These are phyloP conservation scores for Melinopterus prodromus DNA, from an alignment of 2,888 invertebrate genomes.

Conservation along the genomic window DNA sequence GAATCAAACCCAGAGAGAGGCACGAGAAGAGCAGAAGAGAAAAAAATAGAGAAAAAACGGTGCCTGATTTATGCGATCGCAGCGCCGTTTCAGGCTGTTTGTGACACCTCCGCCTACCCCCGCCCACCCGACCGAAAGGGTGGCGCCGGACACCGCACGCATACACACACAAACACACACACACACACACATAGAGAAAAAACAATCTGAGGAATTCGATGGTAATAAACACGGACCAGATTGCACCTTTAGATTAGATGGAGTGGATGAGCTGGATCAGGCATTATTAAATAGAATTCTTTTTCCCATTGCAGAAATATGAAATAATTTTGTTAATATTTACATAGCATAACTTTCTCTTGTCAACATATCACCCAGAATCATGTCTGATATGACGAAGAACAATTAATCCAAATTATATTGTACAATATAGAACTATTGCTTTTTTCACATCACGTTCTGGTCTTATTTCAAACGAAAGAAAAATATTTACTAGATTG, in stretches of 20 bases:
- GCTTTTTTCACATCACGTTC: too few relatives aligned
- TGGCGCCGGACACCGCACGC: background rate
- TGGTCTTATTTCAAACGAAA: too few relatives aligned
- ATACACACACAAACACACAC: background rate
- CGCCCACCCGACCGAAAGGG: background rate
- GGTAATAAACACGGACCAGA: background rate
- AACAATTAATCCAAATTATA: too few relatives aligned
- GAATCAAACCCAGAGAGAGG: background rate
- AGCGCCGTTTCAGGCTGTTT: conserved; percentile 23
- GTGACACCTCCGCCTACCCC: conserved; percentile 23
- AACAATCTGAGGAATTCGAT: background rate
- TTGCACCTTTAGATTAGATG: background rate
- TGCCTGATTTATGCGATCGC: conserved; percentile 23
- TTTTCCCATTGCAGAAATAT: too few relatives aligned
- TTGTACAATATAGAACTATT: too few relatives aligned
- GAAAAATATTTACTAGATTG: too few relatives aligned
- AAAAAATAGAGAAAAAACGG: background rate
- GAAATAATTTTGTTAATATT: too few relatives aligned
- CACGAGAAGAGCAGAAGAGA: background rate
- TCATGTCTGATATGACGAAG: too few relatives aligned
- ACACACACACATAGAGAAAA: background rate
- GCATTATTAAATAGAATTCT: too few relatives aligned
- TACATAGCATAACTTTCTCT: too few relatives aligned
- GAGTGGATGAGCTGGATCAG: background rate
- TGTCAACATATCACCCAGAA: too few relatives aligned